Percentiles rank a stretch among this genome's conserved stretches.
phyloP scores from a whole-genome alignment of 2,113 vertebrate species.

The Menidia beryllina region DNA sequence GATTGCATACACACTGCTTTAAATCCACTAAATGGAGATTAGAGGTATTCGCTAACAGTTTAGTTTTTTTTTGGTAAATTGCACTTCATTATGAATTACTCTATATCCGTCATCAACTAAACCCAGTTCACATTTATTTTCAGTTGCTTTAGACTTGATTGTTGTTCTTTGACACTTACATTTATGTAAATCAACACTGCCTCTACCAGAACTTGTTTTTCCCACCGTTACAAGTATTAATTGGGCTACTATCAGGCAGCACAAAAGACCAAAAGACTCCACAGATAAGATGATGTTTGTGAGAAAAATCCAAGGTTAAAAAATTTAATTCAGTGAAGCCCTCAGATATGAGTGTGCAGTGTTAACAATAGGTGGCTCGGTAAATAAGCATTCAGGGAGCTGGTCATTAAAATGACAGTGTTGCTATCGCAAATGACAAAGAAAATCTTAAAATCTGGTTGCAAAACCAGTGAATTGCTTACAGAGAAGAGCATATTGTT shows the following conservation, averaged over 20 bases:
- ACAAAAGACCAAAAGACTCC: conserved; percentile 5
- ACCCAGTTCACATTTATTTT: background rate
- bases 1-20: too few relatives aligned
- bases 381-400: background rate
- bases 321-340: background rate
- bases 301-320: background rate
- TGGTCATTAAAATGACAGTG: background rate
- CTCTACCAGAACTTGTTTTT: background rate
- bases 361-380: background rate
- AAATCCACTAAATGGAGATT: background rate
- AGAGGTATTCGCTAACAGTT: conserved; percentile 14
- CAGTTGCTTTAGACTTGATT: background rate
- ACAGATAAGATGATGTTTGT: background rate
- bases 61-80: conserved; percentile 7
- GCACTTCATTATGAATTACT: background rate
- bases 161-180: too few relatives aligned
- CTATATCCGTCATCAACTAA: background rate
- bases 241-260: background rate
- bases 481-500: conserved; percentile 5
- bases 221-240: background rate
- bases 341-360: background rate
- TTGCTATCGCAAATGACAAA: background rate
- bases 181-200: too few relatives aligned
- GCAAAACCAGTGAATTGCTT: background rate
- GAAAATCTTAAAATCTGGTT: background rate